Evolutionary conservation across 2,888 invertebrate genomes (phyloP), one percentile per base, ranked within the genome.

Genomic region (Acronicta alni): DNA sequence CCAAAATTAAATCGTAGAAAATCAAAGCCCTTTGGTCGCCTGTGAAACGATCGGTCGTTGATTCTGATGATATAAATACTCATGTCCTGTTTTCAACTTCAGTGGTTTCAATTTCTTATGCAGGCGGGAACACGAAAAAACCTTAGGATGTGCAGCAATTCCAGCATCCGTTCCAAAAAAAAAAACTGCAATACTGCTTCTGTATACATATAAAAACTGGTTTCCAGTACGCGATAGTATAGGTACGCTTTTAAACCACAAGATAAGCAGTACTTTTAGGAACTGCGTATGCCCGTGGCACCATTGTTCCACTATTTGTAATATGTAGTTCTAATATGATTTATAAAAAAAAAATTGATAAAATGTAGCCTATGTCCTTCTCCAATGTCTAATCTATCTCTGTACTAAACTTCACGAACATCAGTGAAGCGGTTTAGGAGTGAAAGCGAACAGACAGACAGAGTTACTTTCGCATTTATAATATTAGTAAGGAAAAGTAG

Each of bases 121-220:
- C 35, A 18, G 32, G 12, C 16, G 38, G 57, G 51, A 46, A 58
- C 64, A 46, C 46, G 67, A 53, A 32, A 58, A 58, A 46, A 54
- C 53, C 30, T 37, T 26, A 67, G 64, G 64, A 69, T 53, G 48
- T 64, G 64, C 37, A 58, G 64, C 58, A 69, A 67, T 69, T 48
- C 54, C 49, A 48, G 54, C 59, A 55, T 70, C 67, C 67, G 66
- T 42, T 70, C 18, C 43, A 35, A 43, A 51, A 68, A 67, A 41
- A 1, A 39, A 4, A 7, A 10, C 39, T 15, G 14, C 23, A 42
- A 49, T 16, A 49, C 26, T 57, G 53, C 44, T 56, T 57, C 64
- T 35, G 52, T 41, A 48, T 23, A 18, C 38, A 54, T 41, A 48
- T 23, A 18, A 56, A 57, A 68, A 69, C 68, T 46, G 49, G 71